Evolutionary conservation across 37 sponge, comb jelly and placozoan species (phyloP), one percentile per base, ranked within the genome.

Genomic region (Ianthella basta): DNA sequence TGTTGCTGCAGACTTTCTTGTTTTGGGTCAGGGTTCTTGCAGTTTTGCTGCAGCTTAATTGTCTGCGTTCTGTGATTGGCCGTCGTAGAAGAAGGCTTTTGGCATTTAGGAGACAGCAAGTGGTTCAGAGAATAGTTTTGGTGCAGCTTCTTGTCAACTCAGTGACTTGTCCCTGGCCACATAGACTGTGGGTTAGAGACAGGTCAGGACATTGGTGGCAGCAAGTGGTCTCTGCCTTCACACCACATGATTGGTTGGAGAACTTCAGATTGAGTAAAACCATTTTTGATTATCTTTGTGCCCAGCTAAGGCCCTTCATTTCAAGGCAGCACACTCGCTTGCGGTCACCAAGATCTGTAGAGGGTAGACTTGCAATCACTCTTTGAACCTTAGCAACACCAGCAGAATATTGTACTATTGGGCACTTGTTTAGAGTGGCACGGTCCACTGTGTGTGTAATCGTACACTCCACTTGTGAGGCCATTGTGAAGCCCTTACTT

Each of bases 161-260:
- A 44, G 8, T 3, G 8, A 44, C 50, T 44, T 3, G 3, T 44
- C 50, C 50, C 50, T 8, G 63, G 63, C 63, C 63, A 61, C n/a
- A 12, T 27, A 27, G 25, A 23, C n/a, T 5, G 63, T 69, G 70
- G 70, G 34, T 30, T 16, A n/a, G 34, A 16, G 33, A n/a, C 19
- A 81, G 81, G 27, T 81, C 81, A 41, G 35, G 32, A 21, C 37
- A 56, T 32, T 81, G 81, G 81, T 81, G 81, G 81, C 59, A 81
- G 5, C 27, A 56, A 25, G 21, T 81, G n/a, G 81, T 81, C 29
- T 36, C 19, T 4, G 2, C 59, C 8, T 81, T 81, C 56, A 20
- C 60, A 27, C 36, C 27, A 14, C 6, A 57, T 29, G 81, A 81
- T 2, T 81, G 81, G 81, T 33, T 81, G 36, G 63, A 81, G 27